Conservation (phyloP, 2,888 invertebrate species). For the Heliconius ismenius region DNA sequence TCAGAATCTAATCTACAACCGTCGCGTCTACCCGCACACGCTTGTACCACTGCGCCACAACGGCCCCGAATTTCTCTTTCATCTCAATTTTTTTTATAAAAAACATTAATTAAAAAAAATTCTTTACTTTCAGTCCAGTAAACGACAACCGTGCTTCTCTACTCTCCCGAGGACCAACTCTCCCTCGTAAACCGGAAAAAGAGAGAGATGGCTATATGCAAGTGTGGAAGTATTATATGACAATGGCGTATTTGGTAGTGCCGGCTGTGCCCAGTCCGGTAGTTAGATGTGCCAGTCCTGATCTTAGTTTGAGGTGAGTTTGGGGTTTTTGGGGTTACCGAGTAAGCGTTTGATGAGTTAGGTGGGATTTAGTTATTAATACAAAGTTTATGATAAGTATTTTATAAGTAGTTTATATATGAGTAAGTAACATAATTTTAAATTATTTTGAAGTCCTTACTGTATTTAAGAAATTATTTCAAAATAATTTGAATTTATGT, state of each 20-base stretch:
- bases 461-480: no score
- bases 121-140: constrained; percentile 86
- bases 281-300: constrained; percentile 95
- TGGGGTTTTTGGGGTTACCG: not conserved
- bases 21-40: no score
- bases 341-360: not conserved
- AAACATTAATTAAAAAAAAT: no score
- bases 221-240: constrained; percentile 98
- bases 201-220: constrained; percentile 97
- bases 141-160: constrained; percentile 98
- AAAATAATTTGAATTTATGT: no score
- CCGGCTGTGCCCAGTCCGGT: constrained; percentile 94
- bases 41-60: no score
- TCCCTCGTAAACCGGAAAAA: constrained; percentile 94
- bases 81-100: no score
- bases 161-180: constrained; percentile 90
- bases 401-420: no score
- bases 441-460: no score
- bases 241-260: constrained; percentile 97
- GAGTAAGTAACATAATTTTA: no score
- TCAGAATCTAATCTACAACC: no score
- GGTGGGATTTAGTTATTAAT: not conserved
- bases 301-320: constrained; percentile 91
- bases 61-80: no score
- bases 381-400: no score